Conservation (phyloP, 2,113 vertebrate species). For the Procavia capensis region DNA sequence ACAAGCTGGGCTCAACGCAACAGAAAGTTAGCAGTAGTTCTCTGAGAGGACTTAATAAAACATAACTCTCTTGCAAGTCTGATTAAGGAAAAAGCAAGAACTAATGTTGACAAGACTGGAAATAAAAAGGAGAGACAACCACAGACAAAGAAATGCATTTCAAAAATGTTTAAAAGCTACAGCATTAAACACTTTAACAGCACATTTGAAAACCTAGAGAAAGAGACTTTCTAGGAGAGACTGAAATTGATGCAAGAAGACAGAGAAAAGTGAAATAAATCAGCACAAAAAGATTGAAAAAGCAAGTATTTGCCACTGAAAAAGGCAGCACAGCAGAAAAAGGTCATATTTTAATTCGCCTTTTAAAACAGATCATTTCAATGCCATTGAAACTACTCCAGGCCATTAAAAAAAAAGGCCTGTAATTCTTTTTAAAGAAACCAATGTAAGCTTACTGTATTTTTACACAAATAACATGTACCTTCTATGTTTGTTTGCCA, state of each 20-base stretch:
- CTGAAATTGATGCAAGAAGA: background rate
- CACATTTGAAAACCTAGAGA: background rate
- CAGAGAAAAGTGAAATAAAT: background rate
- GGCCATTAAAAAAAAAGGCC: background rate
- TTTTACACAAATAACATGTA: too few species aligned
- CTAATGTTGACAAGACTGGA: conserved; percentile 2
- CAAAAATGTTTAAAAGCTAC: background rate
- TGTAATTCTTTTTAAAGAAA: background rate
- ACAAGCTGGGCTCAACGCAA: conserved; percentile 32
- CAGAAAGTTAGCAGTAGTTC: background rate
- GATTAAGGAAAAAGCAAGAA: conserved; percentile 5
- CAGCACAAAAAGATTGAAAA: background rate
- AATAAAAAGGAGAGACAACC: background rate
- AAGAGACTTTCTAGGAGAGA: conserved; percentile 9
- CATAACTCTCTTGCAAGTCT: background rate
- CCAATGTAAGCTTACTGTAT: background rate
- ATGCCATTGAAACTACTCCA: conserved; percentile 41
- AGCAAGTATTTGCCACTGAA: background rate
- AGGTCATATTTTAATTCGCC: background rate
- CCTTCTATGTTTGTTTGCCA: too few species aligned
- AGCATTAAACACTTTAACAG: background rate
- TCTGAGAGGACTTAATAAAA: background rate
- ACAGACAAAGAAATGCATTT: background rate
- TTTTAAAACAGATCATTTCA: background rate
- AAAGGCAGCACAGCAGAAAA: background rate